Evolutionary conservation across 2,888 invertebrate species (phyloP).

Genomic region (Blastobasis lacticolella): DNA sequence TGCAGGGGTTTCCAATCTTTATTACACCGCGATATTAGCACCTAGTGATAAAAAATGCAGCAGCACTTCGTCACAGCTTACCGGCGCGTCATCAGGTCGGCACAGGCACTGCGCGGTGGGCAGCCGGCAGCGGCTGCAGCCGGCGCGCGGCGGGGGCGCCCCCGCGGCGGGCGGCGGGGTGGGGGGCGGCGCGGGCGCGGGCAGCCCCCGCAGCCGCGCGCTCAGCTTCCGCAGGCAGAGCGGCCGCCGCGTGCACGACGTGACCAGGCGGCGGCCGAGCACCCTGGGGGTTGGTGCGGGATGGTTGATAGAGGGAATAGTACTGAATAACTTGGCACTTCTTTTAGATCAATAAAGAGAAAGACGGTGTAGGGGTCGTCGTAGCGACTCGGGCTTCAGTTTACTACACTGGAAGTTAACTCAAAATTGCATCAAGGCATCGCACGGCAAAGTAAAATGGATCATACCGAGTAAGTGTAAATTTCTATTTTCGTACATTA

Average conservation of each 20-base stretch:
- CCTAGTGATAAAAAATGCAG: too few relatives aligned
- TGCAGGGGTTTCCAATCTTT: too few relatives aligned
- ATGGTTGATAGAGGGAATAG: too few relatives aligned
- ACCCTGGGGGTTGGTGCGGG: constrained; percentile 7
- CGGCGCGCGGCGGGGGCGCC: constrained; percentile 2
- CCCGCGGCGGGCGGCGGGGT: constrained; percentile 1
- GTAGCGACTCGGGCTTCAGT: neutral
- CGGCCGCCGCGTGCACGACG: constrained; percentile 36
- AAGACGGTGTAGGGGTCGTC: too few relatives aligned
- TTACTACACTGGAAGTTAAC: neutral
- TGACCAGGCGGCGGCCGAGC: constrained; percentile 38
- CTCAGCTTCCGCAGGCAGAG: constrained; percentile 47
- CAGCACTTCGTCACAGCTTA: constrained; percentile 4
- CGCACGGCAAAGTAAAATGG: neutral
- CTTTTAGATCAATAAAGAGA: too few relatives aligned
- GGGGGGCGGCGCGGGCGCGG: constrained; percentile 4
- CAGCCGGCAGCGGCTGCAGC: constrained; percentile 3
- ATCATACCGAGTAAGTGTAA: too few relatives aligned
- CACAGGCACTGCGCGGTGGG: constrained; percentile 33
- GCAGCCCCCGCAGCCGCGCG: constrained; percentile 30
- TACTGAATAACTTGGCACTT: too few relatives aligned
- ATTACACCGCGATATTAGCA: too few relatives aligned
- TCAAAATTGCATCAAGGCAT: neutral
- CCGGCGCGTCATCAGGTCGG: constrained; percentile 27
- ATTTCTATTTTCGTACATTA: too few relatives aligned